phyloP scores from a whole-genome alignment of 2,797 vertebrate genomes.

The Falco novaeseelandiae region DNA sequence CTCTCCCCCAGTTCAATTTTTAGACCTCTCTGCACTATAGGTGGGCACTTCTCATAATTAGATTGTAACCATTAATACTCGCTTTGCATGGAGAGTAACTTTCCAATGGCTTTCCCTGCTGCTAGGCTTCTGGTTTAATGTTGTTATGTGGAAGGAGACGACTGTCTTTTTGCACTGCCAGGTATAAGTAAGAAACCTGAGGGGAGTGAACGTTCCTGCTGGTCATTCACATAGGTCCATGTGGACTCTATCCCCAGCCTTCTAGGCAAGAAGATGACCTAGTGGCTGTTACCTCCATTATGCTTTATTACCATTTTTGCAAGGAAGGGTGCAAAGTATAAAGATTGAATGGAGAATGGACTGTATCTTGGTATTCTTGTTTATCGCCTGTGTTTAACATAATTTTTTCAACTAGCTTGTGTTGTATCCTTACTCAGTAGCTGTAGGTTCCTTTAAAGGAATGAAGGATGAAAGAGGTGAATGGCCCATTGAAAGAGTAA shows the following conservation, averaged over 20 bases:
- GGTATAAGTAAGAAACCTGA: background rate
- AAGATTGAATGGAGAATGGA: background rate
- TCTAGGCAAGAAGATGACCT: background rate
- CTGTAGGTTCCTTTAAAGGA: background rate
- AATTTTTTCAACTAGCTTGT: background rate
- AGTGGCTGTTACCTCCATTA: background rate
- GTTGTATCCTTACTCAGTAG: background rate
- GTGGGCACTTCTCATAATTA: background rate
- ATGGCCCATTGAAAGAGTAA: background rate
- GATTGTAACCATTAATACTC: background rate
- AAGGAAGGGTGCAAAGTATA: background rate
- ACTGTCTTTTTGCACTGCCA: background rate
- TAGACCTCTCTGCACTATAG: background rate
- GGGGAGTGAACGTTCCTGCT: background rate
- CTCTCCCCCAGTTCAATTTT: background rate
- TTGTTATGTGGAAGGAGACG: background rate
- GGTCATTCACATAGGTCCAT: background rate
- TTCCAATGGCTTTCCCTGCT: background rate
- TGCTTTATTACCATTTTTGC: background rate
- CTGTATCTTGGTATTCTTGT: background rate
- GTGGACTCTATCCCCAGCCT: background rate
- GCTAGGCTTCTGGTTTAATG: background rate
- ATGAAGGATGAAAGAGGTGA: background rate
- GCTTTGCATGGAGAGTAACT: background rate
- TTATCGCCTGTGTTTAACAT: background rate